Conservation (phyloP, 1,140 invertebrate genomes). For the Polypedilum pembai region DNA sequence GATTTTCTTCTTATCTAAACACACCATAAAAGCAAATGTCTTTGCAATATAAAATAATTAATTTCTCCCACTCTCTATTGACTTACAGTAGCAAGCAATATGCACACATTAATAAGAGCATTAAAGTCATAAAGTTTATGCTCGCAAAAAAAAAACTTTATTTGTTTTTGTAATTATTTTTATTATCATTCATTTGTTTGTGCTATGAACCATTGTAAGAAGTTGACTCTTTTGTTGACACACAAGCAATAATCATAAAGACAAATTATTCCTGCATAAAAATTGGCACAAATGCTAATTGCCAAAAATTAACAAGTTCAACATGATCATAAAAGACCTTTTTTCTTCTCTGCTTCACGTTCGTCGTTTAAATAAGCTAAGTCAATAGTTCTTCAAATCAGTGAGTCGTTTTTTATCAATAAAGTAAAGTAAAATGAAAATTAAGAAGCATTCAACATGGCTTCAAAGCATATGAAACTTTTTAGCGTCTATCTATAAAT, state of each 20-base stretch:
- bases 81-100: neutral
- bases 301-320: neutral
- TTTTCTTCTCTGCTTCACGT: too few species aligned
- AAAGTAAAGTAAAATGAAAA: neutral
- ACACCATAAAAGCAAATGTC: constrained; percentile 25
- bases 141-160: neutral
- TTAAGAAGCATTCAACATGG: neutral
- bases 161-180: constrained; percentile 28
- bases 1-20: neutral
- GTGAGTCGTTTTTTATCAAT: neutral
- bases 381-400: neutral
- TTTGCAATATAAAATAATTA: constrained; percentile 29
- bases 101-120: neutral
- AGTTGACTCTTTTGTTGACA: neutral
- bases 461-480: neutral
- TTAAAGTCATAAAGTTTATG: neutral
- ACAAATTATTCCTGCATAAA: constrained; percentile 17
- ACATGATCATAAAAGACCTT: neutral
- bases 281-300: constrained; percentile 16
- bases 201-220: neutral
- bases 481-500: neutral
- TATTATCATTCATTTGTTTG: neutral
- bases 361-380: neutral
- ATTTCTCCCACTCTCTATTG: neutral
- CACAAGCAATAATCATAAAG: constrained; percentile 24